Evolutionary conservation across 1,140 invertebrate genomes (phyloP).

Genomic region (Patella vulgata): DNA sequence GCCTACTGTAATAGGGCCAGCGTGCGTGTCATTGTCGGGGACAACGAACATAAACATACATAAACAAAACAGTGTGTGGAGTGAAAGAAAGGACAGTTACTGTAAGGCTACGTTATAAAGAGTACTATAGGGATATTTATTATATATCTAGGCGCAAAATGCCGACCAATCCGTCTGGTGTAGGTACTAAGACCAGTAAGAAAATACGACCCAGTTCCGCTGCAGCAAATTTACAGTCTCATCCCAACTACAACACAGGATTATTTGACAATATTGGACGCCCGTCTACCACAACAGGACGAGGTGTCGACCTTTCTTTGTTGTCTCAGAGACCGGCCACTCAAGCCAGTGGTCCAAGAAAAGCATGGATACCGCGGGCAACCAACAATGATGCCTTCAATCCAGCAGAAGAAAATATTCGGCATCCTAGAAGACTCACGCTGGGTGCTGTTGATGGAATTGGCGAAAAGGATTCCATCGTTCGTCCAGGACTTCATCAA

Average conservation of each 20-base stretch:
- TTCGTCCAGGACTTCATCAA: constrained; percentile 30
- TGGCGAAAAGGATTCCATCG: constrained; percentile 34
- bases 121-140: too few relatives aligned
- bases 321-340: constrained; percentile 42
- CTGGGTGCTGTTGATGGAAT: constrained; percentile 46
- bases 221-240: constrained; percentile 56
- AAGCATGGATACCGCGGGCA: constrained; percentile 22
- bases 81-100: too few relatives aligned
- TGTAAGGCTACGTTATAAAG: too few relatives aligned
- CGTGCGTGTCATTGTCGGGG: too few relatives aligned
- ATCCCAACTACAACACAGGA: constrained; percentile 49
- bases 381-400: constrained; percentile 20
- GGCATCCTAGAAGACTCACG: constrained; percentile 43
- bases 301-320: constrained; percentile 16
- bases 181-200: too few relatives aligned
- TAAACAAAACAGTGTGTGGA: too few relatives aligned
- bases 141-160: too few relatives aligned
- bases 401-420: constrained; percentile 33
- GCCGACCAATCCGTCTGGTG: too few relatives aligned
- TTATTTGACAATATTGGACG: constrained; percentile 48
- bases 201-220: constrained; percentile 56
- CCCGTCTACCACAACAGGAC: constrained; percentile 46
- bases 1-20: too few relatives aligned
- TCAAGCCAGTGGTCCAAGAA: constrained; percentile 37
- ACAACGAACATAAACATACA: too few relatives aligned